Percentiles rank a stretch among this genome's conserved stretches.
Conservation (phyloP, 2,888 invertebrate species). For the Glaucopsyche alexis region DNA sequence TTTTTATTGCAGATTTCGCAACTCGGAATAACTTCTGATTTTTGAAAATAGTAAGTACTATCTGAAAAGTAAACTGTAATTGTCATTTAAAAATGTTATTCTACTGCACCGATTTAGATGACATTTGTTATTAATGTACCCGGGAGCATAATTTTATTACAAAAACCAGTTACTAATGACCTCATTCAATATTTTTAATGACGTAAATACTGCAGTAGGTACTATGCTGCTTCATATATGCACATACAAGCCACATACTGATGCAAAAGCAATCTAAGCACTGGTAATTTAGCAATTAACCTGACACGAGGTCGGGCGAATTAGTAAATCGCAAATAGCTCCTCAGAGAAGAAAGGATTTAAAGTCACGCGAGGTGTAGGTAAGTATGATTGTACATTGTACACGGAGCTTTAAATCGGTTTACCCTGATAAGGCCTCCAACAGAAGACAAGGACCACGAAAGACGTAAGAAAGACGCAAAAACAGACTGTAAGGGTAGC, state of each 20-base stretch:
- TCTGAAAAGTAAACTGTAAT: no score
- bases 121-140: no score
- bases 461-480: neutral
- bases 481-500: neutral
- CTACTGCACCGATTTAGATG: no score
- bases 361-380: neutral
- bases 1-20: neutral
- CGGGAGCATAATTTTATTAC: no score
- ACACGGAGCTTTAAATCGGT: no score
- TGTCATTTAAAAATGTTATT: no score
- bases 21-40: neutral
- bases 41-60: neutral
- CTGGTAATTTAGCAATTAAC: neutral
- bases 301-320: neutral
- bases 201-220: neutral
- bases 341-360: neutral
- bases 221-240: neutral
- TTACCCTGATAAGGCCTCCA: neutral
- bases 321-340: neutral
- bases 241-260: neutral
- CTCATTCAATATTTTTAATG: neutral
- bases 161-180: no score
- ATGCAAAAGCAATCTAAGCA: neutral
- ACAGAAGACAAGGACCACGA: neutral
- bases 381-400: no score